Evolutionary conservation across 2,888 invertebrate genomes (phyloP), one percentile per base, ranked within the genome.

Genomic region (Amiota minor): DNA sequence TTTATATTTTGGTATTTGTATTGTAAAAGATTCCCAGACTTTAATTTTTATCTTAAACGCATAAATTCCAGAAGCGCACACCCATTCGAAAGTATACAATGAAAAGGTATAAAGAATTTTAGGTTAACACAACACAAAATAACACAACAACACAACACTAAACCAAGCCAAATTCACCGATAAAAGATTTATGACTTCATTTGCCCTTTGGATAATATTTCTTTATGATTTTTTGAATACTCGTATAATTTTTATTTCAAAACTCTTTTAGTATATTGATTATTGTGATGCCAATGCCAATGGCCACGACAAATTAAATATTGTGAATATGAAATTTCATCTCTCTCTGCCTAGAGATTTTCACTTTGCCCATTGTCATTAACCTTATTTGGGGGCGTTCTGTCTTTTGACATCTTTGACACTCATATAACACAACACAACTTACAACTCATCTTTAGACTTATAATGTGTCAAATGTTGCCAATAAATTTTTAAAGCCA

Each of bases 51-150:
- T 71, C 67, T 59, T 70, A 50, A 61, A 12, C 18, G 50, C 59
- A 49, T 65, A 45, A 75, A 75, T 75, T 75, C 75, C 73, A 73
- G 75, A 75, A 75, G 71, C 72, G 70, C 71, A 69, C 73, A 35
- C 62, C 68, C 75, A 73, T 68, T 20, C n/a, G 9, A n/a, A 50
- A 50, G 3, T 20, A 20, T 59, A 53, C 53, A 59, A 11, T 18
- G 6, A 35, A 35, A 35, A 35, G 2, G 35, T 35, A 20, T 59
- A 59, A 20, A 20, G 23, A 65, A 70, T 64, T 68, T 50, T 68
- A 50, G 67, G 67, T 14, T 68, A 53, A 50, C 12, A 18, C 59
- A 59, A 35, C 35, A 35, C 3, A 1, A 1, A n/a, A n/a, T n/a
- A n/a, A n/a, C n/a, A n/a, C n/a, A n/a, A n/a, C n/a, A n/a, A n/a